Percentiles rank a stretch among this genome's conserved stretches.
Conservation (phyloP, 2,797 vertebrate species). For the Gallinago solitaria region DNA sequence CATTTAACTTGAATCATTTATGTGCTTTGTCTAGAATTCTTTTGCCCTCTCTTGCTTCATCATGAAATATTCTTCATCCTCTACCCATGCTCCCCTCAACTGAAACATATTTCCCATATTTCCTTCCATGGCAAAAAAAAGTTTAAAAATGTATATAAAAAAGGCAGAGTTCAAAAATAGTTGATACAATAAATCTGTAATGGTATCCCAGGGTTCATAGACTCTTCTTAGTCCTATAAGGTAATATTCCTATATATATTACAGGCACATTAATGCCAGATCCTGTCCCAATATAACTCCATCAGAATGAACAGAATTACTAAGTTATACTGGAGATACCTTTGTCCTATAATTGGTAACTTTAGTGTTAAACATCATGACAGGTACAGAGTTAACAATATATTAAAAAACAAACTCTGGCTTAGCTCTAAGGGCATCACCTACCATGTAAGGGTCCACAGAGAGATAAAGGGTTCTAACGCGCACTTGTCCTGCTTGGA, state of each 20-base stretch:
- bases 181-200: neutral
- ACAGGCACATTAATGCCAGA: neutral
- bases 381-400: neutral
- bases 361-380: neutral
- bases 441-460: slow-evolving; percentile 98
- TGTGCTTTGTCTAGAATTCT: neutral
- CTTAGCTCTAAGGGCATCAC: neutral
- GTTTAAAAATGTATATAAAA: neutral
- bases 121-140: neutral
- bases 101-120: neutral
- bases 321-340: neutral
- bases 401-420: neutral
- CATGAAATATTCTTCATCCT: neutral
- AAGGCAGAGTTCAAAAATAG: neutral
- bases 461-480: slow-evolving; percentile 90
- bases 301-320: neutral
- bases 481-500: slow-evolving; percentile 83
- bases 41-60: neutral
- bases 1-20: neutral
- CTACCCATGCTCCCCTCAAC: neutral
- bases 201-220: neutral
- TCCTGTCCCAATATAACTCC: neutral
- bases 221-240: neutral
- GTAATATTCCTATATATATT: neutral
- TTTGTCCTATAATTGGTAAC: neutral